These are phyloP conservation scores for Plutella xylostella DNA, from an alignment of 2,888 invertebrate species.

Conservation along the genomic window DNA sequence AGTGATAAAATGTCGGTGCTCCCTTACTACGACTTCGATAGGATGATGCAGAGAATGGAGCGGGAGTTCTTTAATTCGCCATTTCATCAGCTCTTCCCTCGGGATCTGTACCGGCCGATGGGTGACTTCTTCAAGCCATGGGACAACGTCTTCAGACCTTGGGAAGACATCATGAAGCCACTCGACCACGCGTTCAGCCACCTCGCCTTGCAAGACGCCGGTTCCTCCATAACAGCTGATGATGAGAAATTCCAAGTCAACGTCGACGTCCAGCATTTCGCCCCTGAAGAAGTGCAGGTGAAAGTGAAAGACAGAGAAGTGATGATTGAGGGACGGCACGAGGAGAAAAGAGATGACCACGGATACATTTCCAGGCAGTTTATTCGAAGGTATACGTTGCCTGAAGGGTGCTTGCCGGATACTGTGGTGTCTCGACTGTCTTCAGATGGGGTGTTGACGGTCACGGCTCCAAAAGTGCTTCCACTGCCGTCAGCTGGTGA, in stretches of 20 bases:
- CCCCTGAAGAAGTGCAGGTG: conserved; percentile 80
- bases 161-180: conserved; percentile 31
- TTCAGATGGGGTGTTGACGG: conserved; percentile 79
- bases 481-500: conserved; percentile 56
- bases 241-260: conserved; percentile 74
- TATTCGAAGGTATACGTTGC: conserved; percentile 77
- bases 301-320: conserved; percentile 77
- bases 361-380: conserved; percentile 81
- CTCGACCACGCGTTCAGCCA: conserved; percentile 44
- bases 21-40: conserved; percentile 37
- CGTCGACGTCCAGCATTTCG: conserved; percentile 82
- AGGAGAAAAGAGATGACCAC: conserved; percentile 79
- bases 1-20: conserved; percentile 56
- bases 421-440: conserved; percentile 79
- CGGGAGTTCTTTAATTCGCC: conserved; percentile 26
- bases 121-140: conserved; percentile 28
- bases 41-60: conserved; percentile 30
- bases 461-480: conserved; percentile 73
- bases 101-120: conserved; percentile 19
- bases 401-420: conserved; percentile 78
- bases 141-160: conserved; percentile 26
- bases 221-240: conserved; percentile 53
- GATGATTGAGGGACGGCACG: conserved; percentile 81
- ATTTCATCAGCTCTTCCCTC: conserved; percentile 23
- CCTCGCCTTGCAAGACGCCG: conserved; percentile 47